Evolutionary conservation across 2,797 vertebrate species (phyloP), one percentile per base, ranked within the genome.

Genomic region (Remorina albescens): DNA sequence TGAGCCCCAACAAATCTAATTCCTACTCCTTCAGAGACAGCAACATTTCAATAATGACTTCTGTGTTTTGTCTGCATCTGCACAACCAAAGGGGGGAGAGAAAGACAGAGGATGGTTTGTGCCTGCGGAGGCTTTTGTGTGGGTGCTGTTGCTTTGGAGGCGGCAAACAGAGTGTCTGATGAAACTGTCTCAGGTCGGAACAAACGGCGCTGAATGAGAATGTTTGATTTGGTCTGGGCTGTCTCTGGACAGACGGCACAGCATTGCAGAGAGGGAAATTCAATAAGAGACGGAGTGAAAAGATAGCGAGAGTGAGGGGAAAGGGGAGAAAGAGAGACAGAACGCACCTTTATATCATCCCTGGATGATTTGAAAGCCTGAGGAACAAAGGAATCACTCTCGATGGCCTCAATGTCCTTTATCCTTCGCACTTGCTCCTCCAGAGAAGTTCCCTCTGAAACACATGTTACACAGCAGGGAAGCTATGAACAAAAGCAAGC

Each of bases 361-460:
- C 97, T 95, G 91, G 95, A 97, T 68, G 98, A 99, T 95, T 97
- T 96, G 95, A 99, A 99, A 86, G 91, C 93, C 93, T 98, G 97
- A 47, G 96, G 96, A 94, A 99, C 91, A 96, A 99, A 99, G 88
- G 96, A 96, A 92, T 99, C 96, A 76, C 95, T 97, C 89, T 99
- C 97, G 90, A 99, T 99, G 88, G 97, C 97, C 91, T 99, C 97
- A 60, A 99, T 98, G 85, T 97, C 97, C 93, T 98, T 98, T 82
- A 97, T 97, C 91, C 98, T 93, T 94, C 94, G 97, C 88, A 97
- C 97, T 88, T 99, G 98, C 84, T 98, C 97, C 58, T 95, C 91
- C 7, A 99, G 95, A 84, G 96, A 95, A 89, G 93, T 85, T 82
- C 96, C 96, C 80, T 97, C 98, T 99, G 84, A 86, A 95, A 93